Conservation (phyloP, 2,888 invertebrate genomes). For the Orgyia antiqua region DNA sequence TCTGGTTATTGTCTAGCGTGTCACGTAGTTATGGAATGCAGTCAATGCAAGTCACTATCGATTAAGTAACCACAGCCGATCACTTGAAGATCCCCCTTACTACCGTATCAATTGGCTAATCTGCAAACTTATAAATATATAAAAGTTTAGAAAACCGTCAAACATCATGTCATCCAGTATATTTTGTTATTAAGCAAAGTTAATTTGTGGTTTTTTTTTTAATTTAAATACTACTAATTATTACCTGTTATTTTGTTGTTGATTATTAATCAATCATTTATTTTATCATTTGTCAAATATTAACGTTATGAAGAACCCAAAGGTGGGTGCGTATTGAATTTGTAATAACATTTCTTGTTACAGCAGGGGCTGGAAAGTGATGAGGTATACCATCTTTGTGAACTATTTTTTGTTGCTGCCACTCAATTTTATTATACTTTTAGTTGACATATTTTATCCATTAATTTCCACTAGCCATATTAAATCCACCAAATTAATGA, state of each 20-base stretch:
- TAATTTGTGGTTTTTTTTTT: conserved; percentile 38
- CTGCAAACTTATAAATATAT: conserved; percentile 28
- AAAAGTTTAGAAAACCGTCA: conserved; percentile 21
- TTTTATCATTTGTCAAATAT: conserved; percentile 43
- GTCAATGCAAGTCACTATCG: conserved; percentile 53
- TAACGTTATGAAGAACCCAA: conserved; percentile 61
- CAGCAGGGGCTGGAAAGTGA: conserved; percentile 96
- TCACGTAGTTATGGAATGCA: conserved; percentile 67
- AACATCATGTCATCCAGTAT: conserved; percentile 38
- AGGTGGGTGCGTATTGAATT: conserved; percentile 78
- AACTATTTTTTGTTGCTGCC: conserved; percentile 78
- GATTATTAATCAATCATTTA: conserved; percentile 30
- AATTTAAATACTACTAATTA: conserved; percentile 24
- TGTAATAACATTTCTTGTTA: conserved; percentile 81
- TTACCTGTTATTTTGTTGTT: conserved; percentile 28
- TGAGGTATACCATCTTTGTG: conserved; percentile 85
- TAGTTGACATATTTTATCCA: conserved; percentile 70
- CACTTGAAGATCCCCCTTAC: conserved; percentile 43
- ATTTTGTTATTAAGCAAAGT: conserved; percentile 40
- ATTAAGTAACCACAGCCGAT: conserved; percentile 47
- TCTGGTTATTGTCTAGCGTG: conserved; percentile 51
- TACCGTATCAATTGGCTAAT: conserved; percentile 35
- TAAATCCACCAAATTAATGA: conserved; percentile 68
- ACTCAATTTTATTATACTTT: conserved; percentile 71
- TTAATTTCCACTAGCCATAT: conserved; percentile 72